Conservation (phyloP, 2,797 vertebrate species). For the Sebastes baramenuke region DNA sequence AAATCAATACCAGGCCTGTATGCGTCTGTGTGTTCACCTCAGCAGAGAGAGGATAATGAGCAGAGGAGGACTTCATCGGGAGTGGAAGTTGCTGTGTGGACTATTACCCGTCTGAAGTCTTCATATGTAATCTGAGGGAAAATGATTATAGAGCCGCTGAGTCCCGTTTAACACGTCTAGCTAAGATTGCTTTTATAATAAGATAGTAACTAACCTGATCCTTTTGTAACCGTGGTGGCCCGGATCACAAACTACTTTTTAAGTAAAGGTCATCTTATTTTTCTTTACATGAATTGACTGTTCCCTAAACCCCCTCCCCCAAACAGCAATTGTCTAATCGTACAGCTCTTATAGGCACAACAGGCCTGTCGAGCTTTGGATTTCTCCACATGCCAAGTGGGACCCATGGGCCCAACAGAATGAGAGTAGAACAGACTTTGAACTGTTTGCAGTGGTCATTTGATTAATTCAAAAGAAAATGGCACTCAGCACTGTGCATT, state of each 20-base stretch:
- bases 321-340: background rate
- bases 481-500: background rate
- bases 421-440: background rate
- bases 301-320: background rate
- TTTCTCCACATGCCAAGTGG: background rate
- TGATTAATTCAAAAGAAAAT: background rate
- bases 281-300: background rate
- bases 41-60: conserved; percentile 59
- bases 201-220: background rate
- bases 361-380: too few species aligned
- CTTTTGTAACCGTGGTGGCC: background rate
- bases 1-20: conserved; percentile 74
- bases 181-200: background rate
- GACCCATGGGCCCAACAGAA: background rate
- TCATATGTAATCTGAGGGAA: conserved; percentile 41
- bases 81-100: conserved; percentile 32
- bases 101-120: conserved; percentile 22
- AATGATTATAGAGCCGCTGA: conserved; percentile 15
- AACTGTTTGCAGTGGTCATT: background rate
- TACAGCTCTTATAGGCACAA: background rate
- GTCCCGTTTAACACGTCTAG: conserved; percentile 26
- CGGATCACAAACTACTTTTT: background rate
- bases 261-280: background rate
- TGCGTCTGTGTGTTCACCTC: conserved; percentile 60
- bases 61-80: conserved; percentile 37